A percentile compares a stretch with the other conserved stretches of the same genome.
These are phyloP conservation scores for Hesperia comma DNA, from an alignment of 2,888 invertebrate species.

Conservation along the genomic window DNA sequence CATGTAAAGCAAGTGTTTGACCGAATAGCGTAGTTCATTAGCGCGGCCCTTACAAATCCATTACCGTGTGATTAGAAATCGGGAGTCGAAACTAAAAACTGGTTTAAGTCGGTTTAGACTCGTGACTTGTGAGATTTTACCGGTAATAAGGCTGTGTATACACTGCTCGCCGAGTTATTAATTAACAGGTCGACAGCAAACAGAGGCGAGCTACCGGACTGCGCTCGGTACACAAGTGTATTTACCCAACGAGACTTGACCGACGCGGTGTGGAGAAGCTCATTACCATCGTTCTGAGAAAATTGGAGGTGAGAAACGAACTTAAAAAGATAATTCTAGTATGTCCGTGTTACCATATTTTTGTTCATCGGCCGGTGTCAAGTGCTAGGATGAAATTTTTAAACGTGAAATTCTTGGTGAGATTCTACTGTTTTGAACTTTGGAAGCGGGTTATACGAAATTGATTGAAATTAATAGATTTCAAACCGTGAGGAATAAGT, in stretches of 20 bases:
- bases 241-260: constrained; percentile 72
- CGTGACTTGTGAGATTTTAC: constrained; percentile 84
- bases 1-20: constrained; percentile 8
- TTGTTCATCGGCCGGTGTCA: constrained; percentile 49
- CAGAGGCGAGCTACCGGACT: constrained; percentile 78
- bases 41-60: constrained; percentile 51
- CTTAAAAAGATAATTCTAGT: constrained; percentile 74
- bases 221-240: constrained; percentile 75
- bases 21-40: constrained; percentile 42
- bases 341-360: constrained; percentile 53
- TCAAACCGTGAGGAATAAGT: too few species aligned
- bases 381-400: constrained; percentile 30
- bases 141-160: constrained; percentile 83
- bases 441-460: too few species aligned
- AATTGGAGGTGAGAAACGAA: constrained; percentile 79
- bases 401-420: constrained; percentile 13
- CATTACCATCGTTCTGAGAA: constrained; percentile 79
- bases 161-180: constrained; percentile 80
- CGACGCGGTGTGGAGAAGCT: constrained; percentile 75
- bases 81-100: constrained; percentile 65
- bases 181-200: constrained; percentile 84
- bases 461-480: too few species aligned
- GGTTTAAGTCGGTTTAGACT: constrained; percentile 70
- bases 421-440: too few species aligned
- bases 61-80: constrained; percentile 74